phyloP scores from a whole-genome alignment of 2,888 invertebrate species.

The Hipparchia sbordonii region DNA sequence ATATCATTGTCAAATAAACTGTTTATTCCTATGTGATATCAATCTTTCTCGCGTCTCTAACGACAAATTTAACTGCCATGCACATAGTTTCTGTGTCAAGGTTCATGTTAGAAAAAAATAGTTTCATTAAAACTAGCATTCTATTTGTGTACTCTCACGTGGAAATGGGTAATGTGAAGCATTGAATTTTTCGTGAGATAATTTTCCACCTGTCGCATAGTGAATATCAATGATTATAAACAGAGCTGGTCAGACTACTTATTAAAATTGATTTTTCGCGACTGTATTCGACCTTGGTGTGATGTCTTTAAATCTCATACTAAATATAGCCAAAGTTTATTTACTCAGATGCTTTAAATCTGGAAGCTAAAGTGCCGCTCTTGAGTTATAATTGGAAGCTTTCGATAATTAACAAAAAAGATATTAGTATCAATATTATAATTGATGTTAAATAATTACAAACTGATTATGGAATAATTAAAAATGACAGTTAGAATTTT shows the following conservation, averaged over 20 bases:
- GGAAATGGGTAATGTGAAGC: not conserved
- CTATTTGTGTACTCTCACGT: constrained; percentile 16
- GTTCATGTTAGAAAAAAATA: not conserved
- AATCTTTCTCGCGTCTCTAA: constrained; percentile 11
- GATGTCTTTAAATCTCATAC: constrained; percentile 6
- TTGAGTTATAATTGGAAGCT: not conserved
- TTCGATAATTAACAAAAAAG: not conserved
- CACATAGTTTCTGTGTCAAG: constrained; percentile 16
- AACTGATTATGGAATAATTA: not conserved
- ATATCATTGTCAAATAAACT: not conserved
- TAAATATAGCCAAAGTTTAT: not conserved
- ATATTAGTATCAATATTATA: not conserved
- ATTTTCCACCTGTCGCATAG: not conserved
- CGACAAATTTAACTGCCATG: constrained; percentile 4
- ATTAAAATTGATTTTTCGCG: not conserved
- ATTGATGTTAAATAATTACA: not conserved
- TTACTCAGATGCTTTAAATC: constrained; percentile 13
- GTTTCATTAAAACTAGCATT: constrained; percentile 8
- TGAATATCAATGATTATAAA: not conserved
- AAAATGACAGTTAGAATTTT: not conserved
- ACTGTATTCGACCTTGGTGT: constrained; percentile 1
- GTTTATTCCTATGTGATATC: not conserved
- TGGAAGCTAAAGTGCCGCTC: not conserved
- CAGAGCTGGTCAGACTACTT: not conserved
- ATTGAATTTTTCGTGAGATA: not conserved